Evolutionary conservation across 2,113 vertebrate genomes (phyloP), one percentile per base, ranked within the genome.

Genomic region (Danio rerio): DNA sequence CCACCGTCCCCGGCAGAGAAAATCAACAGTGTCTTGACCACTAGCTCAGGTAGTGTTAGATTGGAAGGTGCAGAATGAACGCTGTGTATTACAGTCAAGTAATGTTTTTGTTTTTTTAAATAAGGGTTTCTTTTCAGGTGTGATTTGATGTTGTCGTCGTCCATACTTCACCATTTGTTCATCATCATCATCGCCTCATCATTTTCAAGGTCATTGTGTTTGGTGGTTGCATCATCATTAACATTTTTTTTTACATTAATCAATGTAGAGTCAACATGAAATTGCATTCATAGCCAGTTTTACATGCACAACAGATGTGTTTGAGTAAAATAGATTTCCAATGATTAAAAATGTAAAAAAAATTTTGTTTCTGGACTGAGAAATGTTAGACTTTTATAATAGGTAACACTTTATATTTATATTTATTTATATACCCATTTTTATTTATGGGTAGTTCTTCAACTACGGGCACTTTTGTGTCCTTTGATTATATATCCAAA

Each of bases 31-130:
- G 82, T 85, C 87, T 88, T 84, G 83, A 87, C 86, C 81, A 90
- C 87, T 83, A 84, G 85, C 86, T 90, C 95, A 94, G 97, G 97
- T 98, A 95, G 88, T 5, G 21, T 12, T 50, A 50, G 45, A 31
- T 45, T 52, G 47, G 49, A 18, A 61, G 5, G 9, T 9, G 6
- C 0, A 11, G 16, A 66, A 43, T 66, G 18, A 16, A 63, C 9
- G 45, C 18, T 75, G 72, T 75, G 15, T 58, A 16, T 42, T 47
- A n/a, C 63, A 63, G 49, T 6, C 45, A 50, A n/a, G n/a, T n/a
- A n/a, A 31, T 31, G 31, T 31, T 50, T 12, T 85, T 83, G 85
- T 81, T 87, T 81, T 59, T 59, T 81, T 61, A 49, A 74, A 73
- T 66, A 73, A 16, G 9, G 62, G 9, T 80, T 61, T 82, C 18